Evolutionary conservation across 1,140 invertebrate species (phyloP), one percentile per base, ranked within the genome.

Genomic region (Zaprionus vittiger): DNA sequence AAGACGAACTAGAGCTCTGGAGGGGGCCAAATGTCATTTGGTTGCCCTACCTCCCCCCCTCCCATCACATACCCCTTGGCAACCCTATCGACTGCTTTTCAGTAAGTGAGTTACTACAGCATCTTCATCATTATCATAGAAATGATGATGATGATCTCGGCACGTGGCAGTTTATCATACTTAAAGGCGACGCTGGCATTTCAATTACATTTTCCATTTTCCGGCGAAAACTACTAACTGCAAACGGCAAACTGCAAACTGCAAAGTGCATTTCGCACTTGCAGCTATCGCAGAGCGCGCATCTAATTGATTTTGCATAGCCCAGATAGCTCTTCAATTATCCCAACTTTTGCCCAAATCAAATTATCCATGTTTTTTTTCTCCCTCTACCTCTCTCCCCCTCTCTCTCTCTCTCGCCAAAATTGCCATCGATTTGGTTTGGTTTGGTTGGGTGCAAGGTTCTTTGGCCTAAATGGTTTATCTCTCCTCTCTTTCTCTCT

Each of bases 261-360:
- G 47, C 65, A 31, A 73, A 54, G 60, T 69, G 59, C 44, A 59
- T 54, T 76, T 61, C 31, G 24, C 57, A 77, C 70, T 77, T 55
- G 47, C 38, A 28, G 31, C 64, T 63, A 56, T 60, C 31, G 26
- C 22, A 26, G 59, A 26, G 59, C 20, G n/a, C 3, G 15, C 34
- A 62, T 69, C 73, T 86, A 86, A 86, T 86, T 86, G 83, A 86
- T 86, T 84, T 83, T 62, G 68, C 73, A 65, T 67, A 60, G 47
- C 31, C 22, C 17, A n/a, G 37, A 59, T n/a, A 68, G 49, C 82
- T 76, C 75, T 81, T 81, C 79, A 85, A 82, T 73, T 82, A 82
- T 82, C 63, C 57, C 82, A 82, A 62, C n/a, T 52, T 79, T 79
- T 77, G 66, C 67, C 55, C 17, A 77, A 85, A 86, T 75, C 38